Evolutionary conservation across 2,113 vertebrate genomes (phyloP).

Genomic region (Collichthys lucidus): DNA sequence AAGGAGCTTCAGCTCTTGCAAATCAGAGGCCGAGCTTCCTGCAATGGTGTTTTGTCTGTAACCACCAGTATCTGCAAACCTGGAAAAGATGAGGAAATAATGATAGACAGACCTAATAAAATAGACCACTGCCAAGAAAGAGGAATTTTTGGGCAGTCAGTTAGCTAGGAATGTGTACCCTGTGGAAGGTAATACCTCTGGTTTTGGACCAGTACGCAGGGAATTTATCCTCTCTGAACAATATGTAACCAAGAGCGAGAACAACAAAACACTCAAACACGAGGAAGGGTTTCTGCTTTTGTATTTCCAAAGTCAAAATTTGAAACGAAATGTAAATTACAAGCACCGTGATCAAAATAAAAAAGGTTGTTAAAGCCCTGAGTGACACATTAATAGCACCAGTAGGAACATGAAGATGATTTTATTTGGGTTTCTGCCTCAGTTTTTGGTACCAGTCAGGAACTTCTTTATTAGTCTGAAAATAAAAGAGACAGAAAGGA

Average conservation of each 20-base stretch:
- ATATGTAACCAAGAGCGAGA: slow-evolving; percentile 43
- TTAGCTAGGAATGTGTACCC: slow-evolving; percentile 68
- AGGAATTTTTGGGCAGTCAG: slow-evolving; percentile 73
- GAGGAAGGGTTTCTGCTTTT: slow-evolving; percentile 17
- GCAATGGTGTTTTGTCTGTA: slow-evolving; percentile 58
- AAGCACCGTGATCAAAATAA: slow-evolving; percentile 5
- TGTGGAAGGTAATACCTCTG: slow-evolving; percentile 62
- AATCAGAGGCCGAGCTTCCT: slow-evolving; percentile 65
- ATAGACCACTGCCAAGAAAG: slow-evolving; percentile 60
- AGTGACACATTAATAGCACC: background rate
- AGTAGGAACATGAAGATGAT: background rate
- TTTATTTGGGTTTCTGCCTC: slow-evolving; percentile 78
- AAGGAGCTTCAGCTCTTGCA: slow-evolving; percentile 62
- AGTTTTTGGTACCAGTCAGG: slow-evolving; percentile 87
- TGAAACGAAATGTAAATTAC: slow-evolving; percentile 20
- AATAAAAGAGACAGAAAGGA: slow-evolving; percentile 51
- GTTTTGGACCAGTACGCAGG: slow-evolving; percentile 36
- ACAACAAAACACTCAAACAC: slow-evolving; percentile 39
- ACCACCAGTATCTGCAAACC: slow-evolving; percentile 49
- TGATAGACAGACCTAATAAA: slow-evolving; percentile 76
- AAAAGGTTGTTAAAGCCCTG: background rate
- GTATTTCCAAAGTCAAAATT: slow-evolving; percentile 36
- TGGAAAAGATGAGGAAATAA: slow-evolving; percentile 72
- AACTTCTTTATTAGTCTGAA: slow-evolving; percentile 91
- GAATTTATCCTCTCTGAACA: slow-evolving; percentile 50